These are phyloP conservation scores for Barypeithes pellucidus DNA, from an alignment of 2,888 invertebrate genomes.

Conservation along the genomic window DNA sequence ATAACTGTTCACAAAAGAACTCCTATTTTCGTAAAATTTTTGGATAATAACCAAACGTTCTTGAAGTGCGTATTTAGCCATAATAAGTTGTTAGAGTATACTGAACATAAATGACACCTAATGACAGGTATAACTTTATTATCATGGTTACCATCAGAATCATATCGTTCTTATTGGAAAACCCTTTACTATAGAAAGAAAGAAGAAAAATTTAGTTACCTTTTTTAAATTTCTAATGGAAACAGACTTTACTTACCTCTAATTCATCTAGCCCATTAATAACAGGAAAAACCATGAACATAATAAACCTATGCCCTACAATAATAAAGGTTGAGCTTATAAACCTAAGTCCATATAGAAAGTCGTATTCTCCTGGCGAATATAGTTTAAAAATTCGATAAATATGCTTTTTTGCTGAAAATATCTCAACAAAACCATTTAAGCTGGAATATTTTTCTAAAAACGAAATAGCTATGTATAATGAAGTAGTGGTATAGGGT, in stretches of 20 bases:
- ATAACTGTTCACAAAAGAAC: no score
- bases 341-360: constrained; percentile 70
- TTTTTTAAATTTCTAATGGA: no score
- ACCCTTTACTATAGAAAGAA: no score
- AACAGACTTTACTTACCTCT: constrained; percentile 54
- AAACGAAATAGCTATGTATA: constrained; percentile 2
- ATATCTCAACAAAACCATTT: constrained; percentile 48
- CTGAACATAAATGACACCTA: no score
- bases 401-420: constrained; percentile 59
- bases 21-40: no score
- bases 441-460: background rate
- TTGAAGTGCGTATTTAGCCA: no score
- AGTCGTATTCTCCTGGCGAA: constrained; percentile 64
- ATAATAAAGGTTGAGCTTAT: constrained; percentile 72
- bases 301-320: constrained; percentile 68
- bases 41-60: no score
- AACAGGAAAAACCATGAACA: constrained; percentile 55
- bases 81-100: no score
- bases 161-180: no score
- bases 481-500: background rate
- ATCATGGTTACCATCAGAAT: no score
- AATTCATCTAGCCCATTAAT: constrained; percentile 57
- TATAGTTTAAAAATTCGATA: constrained; percentile 56
- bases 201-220: no score
- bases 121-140: no score